Evolutionary conservation across 2,113 vertebrate species (phyloP), one percentile per base, ranked within the genome.

Genomic region (Genyomyrus donnyi): DNA sequence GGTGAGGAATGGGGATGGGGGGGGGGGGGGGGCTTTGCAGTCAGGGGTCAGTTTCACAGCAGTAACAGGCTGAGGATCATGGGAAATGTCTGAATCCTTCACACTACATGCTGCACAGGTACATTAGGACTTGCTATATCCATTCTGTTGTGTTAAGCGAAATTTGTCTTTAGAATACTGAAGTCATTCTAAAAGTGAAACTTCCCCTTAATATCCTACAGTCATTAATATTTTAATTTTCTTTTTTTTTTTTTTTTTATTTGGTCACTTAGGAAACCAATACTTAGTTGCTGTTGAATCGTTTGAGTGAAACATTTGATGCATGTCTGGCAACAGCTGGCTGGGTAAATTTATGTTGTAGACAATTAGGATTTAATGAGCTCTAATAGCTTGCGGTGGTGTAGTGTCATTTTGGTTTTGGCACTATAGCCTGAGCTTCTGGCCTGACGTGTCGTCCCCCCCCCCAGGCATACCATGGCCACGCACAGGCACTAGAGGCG

Each of bases 381-480:
- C 35, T 77, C 5, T 66, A 27, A 77, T 39, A 5, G 35, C 27
- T 39, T 39, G 70, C 3, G 70, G 70, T 19, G 15, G 9, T 77
- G 31, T 17, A 39, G 70, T 39, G 35, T 77, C 11, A 19, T 77
- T 77, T 39, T 17, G 70, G 70, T 39, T 35, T 77, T 77, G 35
- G 31, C 27, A 39, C 70, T 77, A 2, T 77, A 77, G 70, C 35
- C 35, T 77, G 35, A 77, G 70, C 27, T 39, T 9, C 35, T 77
- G 70, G 70, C 13, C 15, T 39, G 70, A 39, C 3, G 27, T 49
- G 8, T 17, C 17, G n/a, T n/a, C 42, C 80, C 35, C 84, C 1
- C 48, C n/a, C 50, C 48, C 92, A 99, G 98, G 98, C 98, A 1
- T 99, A 99, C 90, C 97, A 99, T 0, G 98, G 98, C 89, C 98